phyloP scores from a whole-genome alignment of 2,797 vertebrate genomes.

The Setipinna tenuifilis region DNA sequence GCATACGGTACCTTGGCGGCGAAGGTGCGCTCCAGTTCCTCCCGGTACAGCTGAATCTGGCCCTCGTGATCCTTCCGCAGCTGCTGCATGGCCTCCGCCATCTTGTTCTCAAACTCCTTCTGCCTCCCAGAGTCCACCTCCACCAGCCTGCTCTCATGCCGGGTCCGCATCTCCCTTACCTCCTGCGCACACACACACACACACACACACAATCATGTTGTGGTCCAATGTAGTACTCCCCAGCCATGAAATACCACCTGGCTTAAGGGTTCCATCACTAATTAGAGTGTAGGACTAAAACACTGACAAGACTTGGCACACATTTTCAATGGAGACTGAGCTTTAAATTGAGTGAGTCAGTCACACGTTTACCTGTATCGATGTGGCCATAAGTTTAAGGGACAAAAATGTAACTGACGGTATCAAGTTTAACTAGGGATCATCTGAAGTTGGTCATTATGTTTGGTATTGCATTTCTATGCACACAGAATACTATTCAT shows the following conservation, averaged over 20 bases:
- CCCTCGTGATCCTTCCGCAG: constrained; percentile 77
- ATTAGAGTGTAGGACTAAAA: neutral
- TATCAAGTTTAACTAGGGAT: too few species aligned
- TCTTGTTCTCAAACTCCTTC: constrained; percentile 78
- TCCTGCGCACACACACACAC: constrained; percentile 66
- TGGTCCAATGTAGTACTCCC: neutral
- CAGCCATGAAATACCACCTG: neutral
- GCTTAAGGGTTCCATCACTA: neutral
- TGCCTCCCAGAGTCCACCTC: constrained; percentile 74
- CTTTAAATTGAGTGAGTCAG: neutral
- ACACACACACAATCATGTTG: neutral
- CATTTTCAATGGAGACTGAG: neutral
- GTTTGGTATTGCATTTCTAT: neutral
- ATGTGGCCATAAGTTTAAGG: too few species aligned
- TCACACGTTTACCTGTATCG: too few species aligned
- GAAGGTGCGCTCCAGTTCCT: constrained; percentile 77
- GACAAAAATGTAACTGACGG: too few species aligned
- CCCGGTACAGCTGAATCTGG: constrained; percentile 82
- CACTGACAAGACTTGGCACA: neutral
- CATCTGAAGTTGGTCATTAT: neutral
- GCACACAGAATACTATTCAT: neutral
- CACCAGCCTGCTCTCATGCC: constrained; percentile 74
- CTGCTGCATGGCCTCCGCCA: constrained; percentile 73
- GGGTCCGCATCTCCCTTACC: constrained; percentile 71
- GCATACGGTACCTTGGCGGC: constrained; percentile 70